phyloP scores from a whole-genome alignment of 2,797 vertebrate species.

The Myotis pilosus region DNA sequence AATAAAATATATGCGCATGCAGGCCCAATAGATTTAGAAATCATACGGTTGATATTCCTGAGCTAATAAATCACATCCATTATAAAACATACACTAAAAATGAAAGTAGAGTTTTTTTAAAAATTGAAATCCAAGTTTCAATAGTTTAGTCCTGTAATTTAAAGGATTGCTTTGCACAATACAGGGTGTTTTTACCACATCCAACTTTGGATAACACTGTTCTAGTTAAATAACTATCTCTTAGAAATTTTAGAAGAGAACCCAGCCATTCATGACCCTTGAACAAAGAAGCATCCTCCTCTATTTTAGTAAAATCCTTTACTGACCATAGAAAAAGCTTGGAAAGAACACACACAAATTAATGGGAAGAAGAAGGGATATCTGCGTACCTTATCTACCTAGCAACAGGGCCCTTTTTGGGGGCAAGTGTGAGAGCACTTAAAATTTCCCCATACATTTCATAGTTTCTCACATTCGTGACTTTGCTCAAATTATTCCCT shows the following conservation, averaged over 20 bases:
- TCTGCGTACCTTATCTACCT: neutral
- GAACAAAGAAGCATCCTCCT: conserved; percentile 14
- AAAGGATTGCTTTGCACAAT: neutral
- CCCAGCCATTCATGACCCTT: neutral
- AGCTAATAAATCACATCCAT: neutral
- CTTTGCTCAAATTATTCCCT: conserved; percentile 26
- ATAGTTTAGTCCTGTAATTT: neutral
- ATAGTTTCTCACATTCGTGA: neutral
- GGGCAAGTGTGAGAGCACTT: neutral
- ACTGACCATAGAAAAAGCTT: neutral
- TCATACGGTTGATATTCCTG: neutral
- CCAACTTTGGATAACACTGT: neutral
- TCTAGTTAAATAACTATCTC: conserved; percentile 28
- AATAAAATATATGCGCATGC: neutral
- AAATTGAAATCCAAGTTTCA: conserved; percentile 39
- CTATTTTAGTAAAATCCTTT: conserved; percentile 13
- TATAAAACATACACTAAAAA: conserved; percentile 43
- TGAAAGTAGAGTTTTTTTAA: conserved; percentile 45
- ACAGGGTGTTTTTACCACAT: neutral
- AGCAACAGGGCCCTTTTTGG: neutral
- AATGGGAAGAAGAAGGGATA: neutral
- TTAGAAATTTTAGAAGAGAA: neutral
- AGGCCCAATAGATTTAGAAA: conserved; percentile 20
- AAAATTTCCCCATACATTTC: neutral
- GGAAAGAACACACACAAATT: neutral